phyloP scores from a whole-genome alignment of 2,888 invertebrate genomes.

The Omphaloscelis lunosa region DNA sequence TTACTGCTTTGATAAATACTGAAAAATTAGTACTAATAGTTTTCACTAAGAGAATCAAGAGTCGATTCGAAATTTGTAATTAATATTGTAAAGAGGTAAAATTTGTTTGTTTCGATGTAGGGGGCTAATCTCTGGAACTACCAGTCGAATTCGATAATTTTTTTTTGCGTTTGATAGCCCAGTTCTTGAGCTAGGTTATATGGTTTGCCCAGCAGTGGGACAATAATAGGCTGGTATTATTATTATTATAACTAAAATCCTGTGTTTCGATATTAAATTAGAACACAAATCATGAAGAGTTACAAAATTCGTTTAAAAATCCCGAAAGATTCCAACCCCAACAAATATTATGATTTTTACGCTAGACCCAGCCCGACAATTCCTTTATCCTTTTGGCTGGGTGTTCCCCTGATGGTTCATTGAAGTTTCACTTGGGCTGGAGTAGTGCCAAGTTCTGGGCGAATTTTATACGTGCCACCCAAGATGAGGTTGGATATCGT shows the following conservation, averaged over 20 bases:
- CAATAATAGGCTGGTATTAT: too few relatives aligned
- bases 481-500: slow-evolving; percentile 55
- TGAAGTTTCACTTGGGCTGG: slow-evolving; percentile 80
- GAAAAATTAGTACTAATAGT: not conserved
- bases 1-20: slow-evolving; percentile 3
- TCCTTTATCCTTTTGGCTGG: slow-evolving; percentile 57
- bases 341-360: slow-evolving; percentile 43
- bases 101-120: too few relatives aligned
- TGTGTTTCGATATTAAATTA: not conserved
- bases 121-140: too few relatives aligned
- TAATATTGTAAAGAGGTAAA: too few relatives aligned
- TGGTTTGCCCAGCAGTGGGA: too few relatives aligned
- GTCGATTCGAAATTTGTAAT: too few relatives aligned
- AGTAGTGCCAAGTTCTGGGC: slow-evolving; percentile 72
- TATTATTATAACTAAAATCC: too few relatives aligned
- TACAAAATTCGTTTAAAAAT: not conserved
- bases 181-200: too few relatives aligned
- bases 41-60: not conserved
- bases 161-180: too few relatives aligned
- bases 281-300: not conserved
- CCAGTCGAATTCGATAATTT: too few relatives aligned
- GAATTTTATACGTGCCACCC: slow-evolving; percentile 69
- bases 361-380: slow-evolving; percentile 26
- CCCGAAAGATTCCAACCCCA: slow-evolving; percentile 1
- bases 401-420: slow-evolving; percentile 71